Evolutionary conservation across 1,140 invertebrate genomes (phyloP).

Genomic region (Venturia canescens): DNA sequence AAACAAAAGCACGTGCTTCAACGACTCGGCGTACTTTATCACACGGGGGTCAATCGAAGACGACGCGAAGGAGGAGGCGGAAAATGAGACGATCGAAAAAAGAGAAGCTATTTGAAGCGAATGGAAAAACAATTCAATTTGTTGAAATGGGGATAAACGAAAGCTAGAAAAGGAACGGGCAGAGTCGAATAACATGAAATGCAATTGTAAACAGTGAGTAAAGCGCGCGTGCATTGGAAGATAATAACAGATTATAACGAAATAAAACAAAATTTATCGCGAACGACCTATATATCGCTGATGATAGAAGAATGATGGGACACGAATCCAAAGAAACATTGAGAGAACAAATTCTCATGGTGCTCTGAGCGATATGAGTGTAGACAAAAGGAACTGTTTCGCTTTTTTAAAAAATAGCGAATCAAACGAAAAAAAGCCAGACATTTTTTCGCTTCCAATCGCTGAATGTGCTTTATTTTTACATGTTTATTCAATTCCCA

Average conservation of each 20-base stretch:
- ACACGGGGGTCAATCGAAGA: constrained; percentile 51
- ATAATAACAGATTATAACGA: constrained; percentile 6
- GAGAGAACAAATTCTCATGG: not conserved
- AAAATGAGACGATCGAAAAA: not conserved
- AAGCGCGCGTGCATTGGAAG: constrained; percentile 24
- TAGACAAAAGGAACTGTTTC: not conserved
- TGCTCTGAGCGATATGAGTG: constrained; percentile 23
- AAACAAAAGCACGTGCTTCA: constrained; percentile 1
- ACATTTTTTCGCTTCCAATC: not conserved
- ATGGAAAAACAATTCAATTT: too few species aligned
- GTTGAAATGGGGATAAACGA: not conserved
- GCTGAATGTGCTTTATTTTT: constrained; percentile 24
- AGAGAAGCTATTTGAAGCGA: not conserved
- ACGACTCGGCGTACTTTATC: constrained; percentile 17
- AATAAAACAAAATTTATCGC: not conserved
- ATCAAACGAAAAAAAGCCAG: constrained; percentile 3
- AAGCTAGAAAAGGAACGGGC: constrained; percentile 1
- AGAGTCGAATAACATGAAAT: not conserved
- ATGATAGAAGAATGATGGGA: too few species aligned
- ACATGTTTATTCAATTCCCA: too few species aligned
- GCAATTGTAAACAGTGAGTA: not conserved
- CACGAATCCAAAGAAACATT: too few species aligned
- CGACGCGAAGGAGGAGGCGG: not conserved
- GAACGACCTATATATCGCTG: too few species aligned
- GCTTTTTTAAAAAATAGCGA: constrained; percentile 11